Percentiles rank a stretch among this genome's conserved stretches.
These are phyloP conservation scores for Theocolax elegans DNA, from an alignment of 1,140 invertebrate species.

Conservation along the genomic window DNA sequence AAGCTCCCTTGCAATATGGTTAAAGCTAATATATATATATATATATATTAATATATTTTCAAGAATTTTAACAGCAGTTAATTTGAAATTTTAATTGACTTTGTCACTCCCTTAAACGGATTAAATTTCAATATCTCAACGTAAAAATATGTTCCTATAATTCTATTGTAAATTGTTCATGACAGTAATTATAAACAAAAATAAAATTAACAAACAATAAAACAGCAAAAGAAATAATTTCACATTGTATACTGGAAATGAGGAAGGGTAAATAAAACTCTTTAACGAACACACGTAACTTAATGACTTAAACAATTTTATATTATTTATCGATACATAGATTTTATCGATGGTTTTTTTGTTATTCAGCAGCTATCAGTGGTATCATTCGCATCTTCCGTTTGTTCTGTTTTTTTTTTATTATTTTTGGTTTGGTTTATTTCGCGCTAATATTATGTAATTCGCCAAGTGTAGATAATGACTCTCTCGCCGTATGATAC, in stretches of 20 bases:
- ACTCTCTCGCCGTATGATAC: slow-evolving; percentile 21
- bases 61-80: no score
- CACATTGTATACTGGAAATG: no score
- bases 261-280: slow-evolving; percentile 13
- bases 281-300: slow-evolving; percentile 32
- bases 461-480: slow-evolving; percentile 19
- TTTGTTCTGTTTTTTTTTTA: slow-evolving; percentile 23
- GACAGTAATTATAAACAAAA: not conserved
- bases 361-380: slow-evolving; percentile 53
- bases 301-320: slow-evolving; percentile 58
- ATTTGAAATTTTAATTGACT: no score
- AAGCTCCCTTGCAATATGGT: no score
- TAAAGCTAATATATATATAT: no score
- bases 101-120: no score
- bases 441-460: slow-evolving; percentile 23
- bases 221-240: no score
- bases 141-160: no score
- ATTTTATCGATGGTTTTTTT: slow-evolving; percentile 53
- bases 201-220: no score
- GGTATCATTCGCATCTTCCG: slow-evolving; percentile 38
- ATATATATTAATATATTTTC: no score
- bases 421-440: slow-evolving; percentile 16
- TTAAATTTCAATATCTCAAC: no score
- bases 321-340: slow-evolving; percentile 61
- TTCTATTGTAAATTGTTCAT: no score